These are phyloP conservation scores for Acanthoscelides obtectus DNA, from an alignment of 2,888 invertebrate species.

Conservation along the genomic window DNA sequence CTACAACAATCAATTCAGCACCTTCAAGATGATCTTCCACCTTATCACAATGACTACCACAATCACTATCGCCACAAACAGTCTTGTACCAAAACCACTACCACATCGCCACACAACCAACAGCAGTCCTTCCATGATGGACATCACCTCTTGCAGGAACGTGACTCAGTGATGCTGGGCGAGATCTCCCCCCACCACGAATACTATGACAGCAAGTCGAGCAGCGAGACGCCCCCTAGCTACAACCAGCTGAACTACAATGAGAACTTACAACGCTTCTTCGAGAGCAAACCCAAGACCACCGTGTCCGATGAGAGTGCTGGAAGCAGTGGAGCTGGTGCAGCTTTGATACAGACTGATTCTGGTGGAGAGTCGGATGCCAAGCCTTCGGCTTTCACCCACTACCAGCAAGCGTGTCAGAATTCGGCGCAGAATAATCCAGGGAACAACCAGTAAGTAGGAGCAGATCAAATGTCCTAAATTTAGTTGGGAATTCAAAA, in stretches of 20 bases:
- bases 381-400: too few relatives aligned
- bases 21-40: too few relatives aligned
- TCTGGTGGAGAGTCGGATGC: conserved; percentile 7
- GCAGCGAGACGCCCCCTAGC: conserved; percentile 73
- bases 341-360: not conserved
- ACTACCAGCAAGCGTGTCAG: too few relatives aligned
- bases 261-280: conserved; percentile 64
- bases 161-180: conserved; percentile 77
- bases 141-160: conserved; percentile 53
- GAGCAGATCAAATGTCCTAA: too few relatives aligned
- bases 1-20: too few relatives aligned
- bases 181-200: conserved; percentile 83
- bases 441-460: too few relatives aligned
- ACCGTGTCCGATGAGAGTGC: conserved; percentile 52
- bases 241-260: conserved; percentile 84
- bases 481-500: too few relatives aligned
- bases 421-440: too few relatives aligned
- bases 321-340: not conserved
- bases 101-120: too few relatives aligned
- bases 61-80: not conserved
- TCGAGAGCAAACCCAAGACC: conserved; percentile 63
- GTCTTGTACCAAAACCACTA: not conserved
- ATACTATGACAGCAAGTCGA: conserved; percentile 72
- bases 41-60: not conserved
- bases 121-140: not conserved